Conservation (phyloP, 2,113 vertebrate species). For the Periophthalmus modestus region DNA sequence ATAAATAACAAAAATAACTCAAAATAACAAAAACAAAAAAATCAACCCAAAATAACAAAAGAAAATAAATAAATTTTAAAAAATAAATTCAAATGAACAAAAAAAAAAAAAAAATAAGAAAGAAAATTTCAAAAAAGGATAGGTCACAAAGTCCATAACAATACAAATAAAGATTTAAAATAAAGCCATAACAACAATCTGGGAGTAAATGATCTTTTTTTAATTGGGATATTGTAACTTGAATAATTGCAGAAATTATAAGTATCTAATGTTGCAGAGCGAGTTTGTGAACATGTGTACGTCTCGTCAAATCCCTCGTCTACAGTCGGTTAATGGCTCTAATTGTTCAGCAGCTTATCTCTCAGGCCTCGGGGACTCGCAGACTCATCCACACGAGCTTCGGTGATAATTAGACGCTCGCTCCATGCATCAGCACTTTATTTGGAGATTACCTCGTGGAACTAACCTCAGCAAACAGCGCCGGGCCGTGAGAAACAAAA, state of each 20-base stretch:
- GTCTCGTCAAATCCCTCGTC: constrained; percentile 5
- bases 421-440: constrained; percentile 15
- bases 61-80: too few species aligned
- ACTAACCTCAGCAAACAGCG: neutral
- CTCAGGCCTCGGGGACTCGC: constrained; percentile 21
- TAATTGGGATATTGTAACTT: neutral
- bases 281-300: neutral
- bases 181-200: too few species aligned
- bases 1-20: too few species aligned
- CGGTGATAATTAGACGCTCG: constrained; percentile 26
- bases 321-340: constrained; percentile 38
- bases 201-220: neutral
- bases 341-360: constrained; percentile 52
- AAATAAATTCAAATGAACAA: too few species aligned
- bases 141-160: too few species aligned
- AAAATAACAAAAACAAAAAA: too few species aligned
- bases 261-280: neutral
- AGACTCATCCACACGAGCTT: constrained; percentile 27
- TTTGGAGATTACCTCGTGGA: constrained; percentile 4
- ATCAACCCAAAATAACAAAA: too few species aligned
- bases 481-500: neutral
- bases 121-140: too few species aligned
- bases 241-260: neutral
- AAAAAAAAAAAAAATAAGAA: too few species aligned
- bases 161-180: too few species aligned